A percentile compares a stretch with the other conserved stretches of the same genome.
phyloP scores from a whole-genome alignment of 2,113 vertebrate species.

The Regulus satrapa region DNA sequence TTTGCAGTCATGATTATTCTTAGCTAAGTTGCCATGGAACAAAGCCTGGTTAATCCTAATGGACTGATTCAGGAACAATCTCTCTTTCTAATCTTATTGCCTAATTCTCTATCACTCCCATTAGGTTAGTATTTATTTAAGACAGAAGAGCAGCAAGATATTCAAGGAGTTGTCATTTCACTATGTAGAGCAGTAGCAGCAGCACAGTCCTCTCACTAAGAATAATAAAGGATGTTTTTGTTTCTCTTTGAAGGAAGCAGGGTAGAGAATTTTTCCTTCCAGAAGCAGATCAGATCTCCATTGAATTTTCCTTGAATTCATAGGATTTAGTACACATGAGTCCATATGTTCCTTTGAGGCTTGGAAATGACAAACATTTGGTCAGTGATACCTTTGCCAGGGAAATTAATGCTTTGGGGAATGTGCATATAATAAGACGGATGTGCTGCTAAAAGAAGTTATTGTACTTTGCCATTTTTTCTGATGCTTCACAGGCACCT shows the following conservation, averaged over 20 bases:
- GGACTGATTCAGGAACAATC: conserved; percentile 46
- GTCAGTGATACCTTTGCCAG: background rate
- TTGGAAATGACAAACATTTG: background rate
- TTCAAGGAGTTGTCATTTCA: background rate
- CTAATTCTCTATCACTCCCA: conserved; percentile 25
- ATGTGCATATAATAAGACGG: background rate
- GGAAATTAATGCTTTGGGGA: background rate
- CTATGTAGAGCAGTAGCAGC: background rate
- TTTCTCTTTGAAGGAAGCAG: conserved; percentile 4
- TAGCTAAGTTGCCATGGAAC: conserved; percentile 66
- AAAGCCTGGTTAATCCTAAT: conserved; percentile 65
- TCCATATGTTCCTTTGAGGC: background rate
- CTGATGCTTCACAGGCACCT: background rate
- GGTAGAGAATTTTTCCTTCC: background rate
- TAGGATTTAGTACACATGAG: background rate
- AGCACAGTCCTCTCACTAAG: background rate
- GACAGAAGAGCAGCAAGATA: background rate
- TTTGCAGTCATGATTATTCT: conserved; percentile 62
- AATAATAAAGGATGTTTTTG: background rate
- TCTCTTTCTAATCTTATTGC: conserved; percentile 57
- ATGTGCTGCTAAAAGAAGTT: background rate
- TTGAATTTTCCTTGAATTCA: conserved; percentile 17
- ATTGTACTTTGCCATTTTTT: background rate
- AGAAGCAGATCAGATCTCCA: background rate
- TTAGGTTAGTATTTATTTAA: background rate